Percentiles rank a stretch among this genome's conserved stretches.
Evolutionary conservation across 53 echinoderm and acorn worm species (phyloP).

Genomic region (Paelopatides confundens): DNA sequence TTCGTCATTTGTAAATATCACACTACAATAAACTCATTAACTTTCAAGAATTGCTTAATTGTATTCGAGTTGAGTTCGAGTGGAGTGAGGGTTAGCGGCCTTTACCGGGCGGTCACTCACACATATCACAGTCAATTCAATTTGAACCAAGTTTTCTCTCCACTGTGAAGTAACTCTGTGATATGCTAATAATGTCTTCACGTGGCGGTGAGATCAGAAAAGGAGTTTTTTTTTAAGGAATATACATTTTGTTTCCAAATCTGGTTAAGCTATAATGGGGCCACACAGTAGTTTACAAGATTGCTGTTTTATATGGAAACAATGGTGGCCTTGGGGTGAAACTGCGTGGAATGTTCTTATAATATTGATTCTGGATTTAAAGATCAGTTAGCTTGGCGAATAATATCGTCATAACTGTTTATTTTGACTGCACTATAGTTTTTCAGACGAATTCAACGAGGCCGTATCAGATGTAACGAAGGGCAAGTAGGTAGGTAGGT

Average conservation of each 20-base stretch:
- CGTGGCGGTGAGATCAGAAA: constrained; percentile 14
- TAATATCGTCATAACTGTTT: constrained; percentile 11
- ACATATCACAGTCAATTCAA: not conserved
- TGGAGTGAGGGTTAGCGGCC: not conserved
- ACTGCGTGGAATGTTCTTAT: not conserved
- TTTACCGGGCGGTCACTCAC: not conserved
- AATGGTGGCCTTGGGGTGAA: constrained; percentile 4
- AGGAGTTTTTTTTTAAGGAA: not conserved
- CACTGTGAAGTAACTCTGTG: not conserved
- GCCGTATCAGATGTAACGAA: not conserved
- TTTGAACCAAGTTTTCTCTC: not conserved
- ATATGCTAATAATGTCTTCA: not conserved
- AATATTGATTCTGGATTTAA: not conserved
- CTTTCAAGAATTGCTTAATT: not conserved
- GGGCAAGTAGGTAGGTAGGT: not conserved
- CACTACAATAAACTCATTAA: not conserved
- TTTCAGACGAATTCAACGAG: not conserved
- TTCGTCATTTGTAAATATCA: not conserved
- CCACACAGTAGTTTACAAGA: not conserved
- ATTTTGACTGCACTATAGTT: not conserved
- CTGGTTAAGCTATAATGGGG: constrained; percentile 7
- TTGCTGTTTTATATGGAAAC: not conserved
- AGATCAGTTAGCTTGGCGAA: not conserved
- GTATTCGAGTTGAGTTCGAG: not conserved
- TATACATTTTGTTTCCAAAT: not conserved